phyloP scores from a whole-genome alignment of 2,797 vertebrate genomes.

The Parambassis ranga region DNA sequence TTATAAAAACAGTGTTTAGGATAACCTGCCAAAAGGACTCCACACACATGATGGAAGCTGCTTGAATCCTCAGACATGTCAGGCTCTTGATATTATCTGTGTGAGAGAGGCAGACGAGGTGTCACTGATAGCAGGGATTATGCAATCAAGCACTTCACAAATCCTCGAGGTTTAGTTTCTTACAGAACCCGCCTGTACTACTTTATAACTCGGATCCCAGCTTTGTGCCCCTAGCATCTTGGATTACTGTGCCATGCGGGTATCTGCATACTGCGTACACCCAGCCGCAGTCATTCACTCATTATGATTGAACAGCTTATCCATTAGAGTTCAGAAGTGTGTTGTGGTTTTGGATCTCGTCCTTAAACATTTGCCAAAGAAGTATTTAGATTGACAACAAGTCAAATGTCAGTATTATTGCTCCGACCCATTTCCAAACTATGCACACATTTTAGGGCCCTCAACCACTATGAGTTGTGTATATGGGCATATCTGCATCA shows the following conservation, averaged over 20 bases:
- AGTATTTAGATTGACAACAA: too few species aligned
- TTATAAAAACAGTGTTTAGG: not conserved
- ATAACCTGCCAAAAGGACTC: not conserved
- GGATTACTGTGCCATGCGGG: conserved; percentile 14
- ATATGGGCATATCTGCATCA: not conserved
- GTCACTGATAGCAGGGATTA: conserved; percentile 31
- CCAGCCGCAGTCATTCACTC: not conserved
- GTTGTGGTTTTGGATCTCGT: not conserved
- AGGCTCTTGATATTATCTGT: conserved; percentile 13
- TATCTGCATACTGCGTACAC: conserved; percentile 21
- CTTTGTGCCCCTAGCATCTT: conserved; percentile 16
- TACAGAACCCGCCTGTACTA: conserved; percentile 5
- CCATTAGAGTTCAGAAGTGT: not conserved
- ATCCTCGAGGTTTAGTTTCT: conserved; percentile 39
- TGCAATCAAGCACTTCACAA: conserved; percentile 32
- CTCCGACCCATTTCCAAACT: not conserved
- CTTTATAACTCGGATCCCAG: conserved; percentile 28
- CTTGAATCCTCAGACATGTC: conserved; percentile 20
- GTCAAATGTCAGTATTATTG: too few species aligned
- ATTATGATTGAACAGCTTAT: not conserved
- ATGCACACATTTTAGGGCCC: not conserved
- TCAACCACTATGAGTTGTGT: not conserved
- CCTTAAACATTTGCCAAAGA: too few species aligned
- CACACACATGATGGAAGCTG: not conserved
- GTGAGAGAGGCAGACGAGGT: not conserved